Evolutionary conservation across 2,888 invertebrate species (phyloP).

Genomic region (Empis livida): DNA sequence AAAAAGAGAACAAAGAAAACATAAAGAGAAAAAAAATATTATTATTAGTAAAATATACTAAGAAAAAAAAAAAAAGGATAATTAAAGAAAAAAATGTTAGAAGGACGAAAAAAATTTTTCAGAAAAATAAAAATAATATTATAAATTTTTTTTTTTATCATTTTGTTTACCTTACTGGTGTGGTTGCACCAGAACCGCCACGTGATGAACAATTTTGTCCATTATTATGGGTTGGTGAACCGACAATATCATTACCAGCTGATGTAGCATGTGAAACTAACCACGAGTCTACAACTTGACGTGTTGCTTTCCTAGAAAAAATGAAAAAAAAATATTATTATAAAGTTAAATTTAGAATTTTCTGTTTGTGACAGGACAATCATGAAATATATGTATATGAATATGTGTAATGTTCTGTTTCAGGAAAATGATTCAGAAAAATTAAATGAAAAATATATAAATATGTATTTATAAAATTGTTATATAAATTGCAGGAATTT

Average conservation of each 20-base stretch:
- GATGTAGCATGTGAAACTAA: conserved; percentile 73
- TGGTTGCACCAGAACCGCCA: conserved; percentile 77
- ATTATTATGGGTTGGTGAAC: conserved; percentile 43
- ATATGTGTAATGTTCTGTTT: no score
- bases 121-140: not conserved
- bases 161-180: conserved; percentile 63
- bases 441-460: no score
- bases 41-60: not conserved
- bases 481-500: no score
- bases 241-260: conserved; percentile 36
- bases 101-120: not conserved
- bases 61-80: not conserved
- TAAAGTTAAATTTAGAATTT: not conserved
- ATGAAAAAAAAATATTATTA: conserved; percentile 1
- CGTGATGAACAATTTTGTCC: conserved; percentile 43
- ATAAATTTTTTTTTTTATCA: no score
- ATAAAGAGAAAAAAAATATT: conserved; percentile 5
- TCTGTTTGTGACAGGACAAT: not conserved
- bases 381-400: no score
- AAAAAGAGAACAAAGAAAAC: conserved; percentile 1
- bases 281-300: conserved; percentile 89
- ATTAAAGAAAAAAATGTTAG: not conserved
- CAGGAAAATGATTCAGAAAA: no score
- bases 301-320: conserved; percentile 71
- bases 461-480: no score